Percentiles rank a stretch among this genome's conserved stretches.
phyloP scores from a whole-genome alignment of 64 coral and sea anemone genomes.

The Exaiptasia diaphana region DNA sequence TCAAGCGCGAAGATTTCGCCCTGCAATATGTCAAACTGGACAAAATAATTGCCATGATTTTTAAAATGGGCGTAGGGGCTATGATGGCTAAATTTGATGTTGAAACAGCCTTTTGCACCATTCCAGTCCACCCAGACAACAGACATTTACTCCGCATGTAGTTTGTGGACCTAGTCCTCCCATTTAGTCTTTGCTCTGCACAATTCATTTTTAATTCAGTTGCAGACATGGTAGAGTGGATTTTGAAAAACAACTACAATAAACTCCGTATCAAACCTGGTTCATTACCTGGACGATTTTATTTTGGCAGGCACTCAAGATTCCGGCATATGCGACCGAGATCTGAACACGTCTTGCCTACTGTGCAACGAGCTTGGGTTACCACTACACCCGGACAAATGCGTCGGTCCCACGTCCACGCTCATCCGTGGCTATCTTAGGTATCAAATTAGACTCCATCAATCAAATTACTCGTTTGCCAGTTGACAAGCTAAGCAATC shows the following conservation, averaged over 20 bases:
- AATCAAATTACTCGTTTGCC: not conserved
- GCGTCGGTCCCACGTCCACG: slow-evolving; percentile 35
- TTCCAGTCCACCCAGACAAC: slow-evolving; percentile 13
- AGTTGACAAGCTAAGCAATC: not conserved
- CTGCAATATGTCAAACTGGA: slow-evolving; percentile 6
- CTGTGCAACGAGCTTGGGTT: not conserved
- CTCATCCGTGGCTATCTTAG: not conserved
- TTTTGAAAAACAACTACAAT: slow-evolving; percentile 3
- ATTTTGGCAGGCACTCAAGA: slow-evolving; percentile 1
- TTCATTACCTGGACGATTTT: slow-evolving; percentile 2
- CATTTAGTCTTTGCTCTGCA: slow-evolving; percentile 21
- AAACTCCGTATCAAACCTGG: not conserved
- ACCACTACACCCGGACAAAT: slow-evolving; percentile 37
- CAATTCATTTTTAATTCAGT: slow-evolving; percentile 31
- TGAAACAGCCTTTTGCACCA: not conserved
- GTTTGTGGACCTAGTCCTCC: slow-evolving; percentile 20
- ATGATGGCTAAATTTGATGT: slow-evolving; percentile 49
- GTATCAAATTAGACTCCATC: slow-evolving; percentile 43
- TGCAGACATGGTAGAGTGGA: slow-evolving; percentile 19
- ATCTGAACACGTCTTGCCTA: not conserved
- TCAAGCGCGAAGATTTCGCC: not conserved
- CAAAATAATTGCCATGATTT: not conserved
- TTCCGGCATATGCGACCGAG: not conserved
- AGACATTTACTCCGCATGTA: not conserved
- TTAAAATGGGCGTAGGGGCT: not conserved